These are phyloP conservation scores for Athalia rosae DNA, from an alignment of 2,888 invertebrate species.

Conservation along the genomic window DNA sequence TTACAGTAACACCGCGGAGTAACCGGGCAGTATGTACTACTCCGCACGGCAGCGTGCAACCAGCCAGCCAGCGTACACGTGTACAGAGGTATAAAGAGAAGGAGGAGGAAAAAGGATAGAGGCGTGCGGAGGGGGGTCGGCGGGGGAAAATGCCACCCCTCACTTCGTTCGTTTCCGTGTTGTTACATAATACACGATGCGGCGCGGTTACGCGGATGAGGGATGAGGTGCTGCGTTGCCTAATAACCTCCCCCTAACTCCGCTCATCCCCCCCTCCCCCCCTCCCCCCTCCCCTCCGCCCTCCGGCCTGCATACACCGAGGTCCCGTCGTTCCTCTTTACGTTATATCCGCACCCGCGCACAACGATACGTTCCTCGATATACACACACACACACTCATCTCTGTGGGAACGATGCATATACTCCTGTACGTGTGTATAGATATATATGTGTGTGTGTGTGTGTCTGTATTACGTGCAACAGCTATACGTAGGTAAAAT, in stretches of 20 bases:
- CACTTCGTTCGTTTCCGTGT: conserved; percentile 70
- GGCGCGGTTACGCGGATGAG: conserved; percentile 71
- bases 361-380: not conserved
- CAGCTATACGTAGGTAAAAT: not conserved
- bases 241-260: conserved; percentile 69
- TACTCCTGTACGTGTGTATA: not conserved
- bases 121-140: conserved; percentile 1
- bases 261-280: conserved; percentile 56
- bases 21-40: conserved; percentile 52
- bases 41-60: not conserved
- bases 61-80: conserved; percentile 51
- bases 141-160: conserved; percentile 50
- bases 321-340: not conserved
- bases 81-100: conserved; percentile 11
- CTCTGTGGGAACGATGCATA: not conserved
- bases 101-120: too few relatives aligned
- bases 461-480: too few relatives aligned
- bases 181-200: conserved; percentile 73
- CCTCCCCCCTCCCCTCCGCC: conserved; percentile 63
- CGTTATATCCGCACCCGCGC: not conserved
- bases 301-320: conserved; percentile 42
- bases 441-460: not conserved
- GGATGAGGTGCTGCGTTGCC: conserved; percentile 72
- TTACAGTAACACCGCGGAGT: conserved; percentile 47
- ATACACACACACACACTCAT: not conserved